Evolutionary conservation across 92 coral and sea anemone species (phyloP).

Genomic region (Palythoa heliodiscus): DNA sequence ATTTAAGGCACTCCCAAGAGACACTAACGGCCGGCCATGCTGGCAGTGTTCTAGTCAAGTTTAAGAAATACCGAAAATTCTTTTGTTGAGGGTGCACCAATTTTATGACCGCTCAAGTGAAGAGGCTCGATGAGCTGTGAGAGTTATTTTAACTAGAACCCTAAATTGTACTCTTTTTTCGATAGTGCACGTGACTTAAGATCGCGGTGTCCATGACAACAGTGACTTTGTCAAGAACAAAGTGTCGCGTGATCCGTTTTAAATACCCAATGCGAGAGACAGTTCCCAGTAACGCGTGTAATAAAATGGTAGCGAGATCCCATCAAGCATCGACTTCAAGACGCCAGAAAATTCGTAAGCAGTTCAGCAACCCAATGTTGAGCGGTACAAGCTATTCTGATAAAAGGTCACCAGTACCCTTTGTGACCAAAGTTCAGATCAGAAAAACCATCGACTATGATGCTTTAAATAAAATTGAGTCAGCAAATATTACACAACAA

Average conservation of each 20-base stretch:
- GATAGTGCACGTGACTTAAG: not conserved
- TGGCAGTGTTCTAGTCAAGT: too few species aligned
- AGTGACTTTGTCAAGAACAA: conserved; percentile 42
- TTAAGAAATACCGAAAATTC: too few species aligned
- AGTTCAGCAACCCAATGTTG: conserved; percentile 21
- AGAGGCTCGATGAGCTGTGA: too few species aligned
- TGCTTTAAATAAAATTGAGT: not conserved
- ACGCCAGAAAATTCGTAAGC: conserved; percentile 42
- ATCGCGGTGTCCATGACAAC: conserved; percentile 29
- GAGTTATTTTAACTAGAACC: too few species aligned
- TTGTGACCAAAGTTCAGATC: conserved; percentile 83
- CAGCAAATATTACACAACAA: not conserved
- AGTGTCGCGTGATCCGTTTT: conserved; percentile 46
- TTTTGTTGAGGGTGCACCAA: too few species aligned
- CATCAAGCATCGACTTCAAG: conserved; percentile 23
- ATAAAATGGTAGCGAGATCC: conserved; percentile 50
- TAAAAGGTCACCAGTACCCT: conserved; percentile 44
- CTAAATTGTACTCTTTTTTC: not conserved
- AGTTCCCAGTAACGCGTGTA: conserved; percentile 51
- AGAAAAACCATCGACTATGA: conserved; percentile 25
- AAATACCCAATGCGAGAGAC: conserved; percentile 29
- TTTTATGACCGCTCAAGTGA: too few species aligned
- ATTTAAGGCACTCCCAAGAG: too few species aligned
- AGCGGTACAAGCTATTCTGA: not conserved
- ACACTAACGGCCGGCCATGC: too few species aligned